Conservation (phyloP, 2,113 vertebrate genomes). For the Climacteris rufus region DNA sequence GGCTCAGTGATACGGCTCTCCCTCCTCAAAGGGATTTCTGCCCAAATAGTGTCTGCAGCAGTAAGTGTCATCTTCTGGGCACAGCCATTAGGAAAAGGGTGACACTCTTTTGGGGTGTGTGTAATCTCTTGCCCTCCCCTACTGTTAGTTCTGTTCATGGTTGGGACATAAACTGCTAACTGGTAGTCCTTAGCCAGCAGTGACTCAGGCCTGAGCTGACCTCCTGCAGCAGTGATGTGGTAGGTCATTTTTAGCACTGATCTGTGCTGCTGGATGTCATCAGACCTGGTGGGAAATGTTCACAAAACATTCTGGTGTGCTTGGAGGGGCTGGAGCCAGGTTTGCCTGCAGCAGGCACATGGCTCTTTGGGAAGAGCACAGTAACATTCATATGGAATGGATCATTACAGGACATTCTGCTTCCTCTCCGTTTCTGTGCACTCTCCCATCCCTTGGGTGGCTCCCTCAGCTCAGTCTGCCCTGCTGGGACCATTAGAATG, state of each 20-base stretch:
- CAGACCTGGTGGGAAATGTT: neutral
- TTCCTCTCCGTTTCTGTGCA: neutral
- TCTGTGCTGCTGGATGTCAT: neutral
- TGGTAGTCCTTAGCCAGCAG: neutral
- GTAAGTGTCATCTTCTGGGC: conserved; percentile 72
- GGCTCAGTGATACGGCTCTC: conserved; percentile 89
- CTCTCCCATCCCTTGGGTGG: neutral
- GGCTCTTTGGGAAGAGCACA: neutral
- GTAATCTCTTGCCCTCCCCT: neutral
- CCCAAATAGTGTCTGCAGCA: conserved; percentile 93
- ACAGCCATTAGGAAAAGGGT: neutral
- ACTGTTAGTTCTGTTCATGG: neutral
- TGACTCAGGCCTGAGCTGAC: neutral
- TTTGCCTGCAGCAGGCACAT: neutral
- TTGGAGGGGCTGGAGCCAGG: neutral
- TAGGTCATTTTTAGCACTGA: neutral
- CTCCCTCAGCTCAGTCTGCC: neutral
- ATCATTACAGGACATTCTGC: neutral
- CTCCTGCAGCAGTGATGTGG: neutral
- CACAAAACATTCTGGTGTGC: neutral
- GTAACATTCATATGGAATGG: neutral
- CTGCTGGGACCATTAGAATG: neutral
- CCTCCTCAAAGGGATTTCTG: conserved; percentile 93
- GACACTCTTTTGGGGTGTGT: neutral
- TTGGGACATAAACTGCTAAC: neutral